Evolutionary conservation across 2,113 vertebrate species (phyloP).

Genomic region (Phrynosoma blainvillii): DNA sequence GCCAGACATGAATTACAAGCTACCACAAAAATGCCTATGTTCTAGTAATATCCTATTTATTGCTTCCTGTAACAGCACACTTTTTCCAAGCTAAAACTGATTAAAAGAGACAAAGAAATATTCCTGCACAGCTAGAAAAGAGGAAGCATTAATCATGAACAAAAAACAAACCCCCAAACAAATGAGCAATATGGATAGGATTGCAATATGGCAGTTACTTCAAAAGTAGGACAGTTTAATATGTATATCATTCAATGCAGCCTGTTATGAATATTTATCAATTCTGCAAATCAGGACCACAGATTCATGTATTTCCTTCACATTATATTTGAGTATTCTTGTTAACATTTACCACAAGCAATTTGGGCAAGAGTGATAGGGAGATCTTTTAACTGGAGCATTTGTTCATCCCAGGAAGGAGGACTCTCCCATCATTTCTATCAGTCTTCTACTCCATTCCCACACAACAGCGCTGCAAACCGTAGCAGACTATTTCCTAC

Average conservation of each 20-base stretch:
- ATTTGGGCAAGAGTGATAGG: neutral
- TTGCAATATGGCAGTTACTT: neutral
- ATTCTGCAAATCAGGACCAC: neutral
- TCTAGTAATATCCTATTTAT: neutral
- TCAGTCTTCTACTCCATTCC: neutral
- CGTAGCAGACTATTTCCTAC: too few relatives aligned
- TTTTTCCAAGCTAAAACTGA: constrained; percentile 2
- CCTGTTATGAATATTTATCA: too few relatives aligned
- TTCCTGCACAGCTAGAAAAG: neutral
- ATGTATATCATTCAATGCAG: neutral
- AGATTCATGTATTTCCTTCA: neutral
- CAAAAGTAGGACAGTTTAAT: neutral
- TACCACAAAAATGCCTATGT: constrained; percentile 1
- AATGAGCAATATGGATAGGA: neutral
- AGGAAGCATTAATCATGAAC: neutral
- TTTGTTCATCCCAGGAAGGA: neutral
- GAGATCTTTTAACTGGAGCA: neutral
- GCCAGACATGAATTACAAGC: accelerated
- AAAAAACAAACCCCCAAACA: neutral
- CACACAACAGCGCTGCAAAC: neutral
- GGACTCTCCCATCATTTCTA: neutral
- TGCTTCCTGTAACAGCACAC: neutral
- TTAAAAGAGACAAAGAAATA: neutral
- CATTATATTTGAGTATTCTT: neutral
- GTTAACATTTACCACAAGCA: too few relatives aligned